These are phyloP conservation scores for Brachyptera risi DNA, from an alignment of 2,888 invertebrate genomes.

Conservation along the genomic window DNA sequence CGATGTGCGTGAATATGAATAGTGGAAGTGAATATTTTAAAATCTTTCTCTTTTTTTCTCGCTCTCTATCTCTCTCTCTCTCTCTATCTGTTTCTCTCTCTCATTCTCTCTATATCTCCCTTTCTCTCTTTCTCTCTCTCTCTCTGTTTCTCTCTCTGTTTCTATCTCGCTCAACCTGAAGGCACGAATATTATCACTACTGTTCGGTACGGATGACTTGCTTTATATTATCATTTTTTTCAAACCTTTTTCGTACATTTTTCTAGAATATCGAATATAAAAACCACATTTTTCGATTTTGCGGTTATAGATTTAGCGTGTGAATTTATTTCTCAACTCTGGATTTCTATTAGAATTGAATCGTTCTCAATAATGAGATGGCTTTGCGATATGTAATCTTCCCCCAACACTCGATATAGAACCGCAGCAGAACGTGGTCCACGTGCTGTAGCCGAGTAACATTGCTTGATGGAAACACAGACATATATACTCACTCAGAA, in stretches of 20 bases:
- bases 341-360: slow-evolving; percentile 14
- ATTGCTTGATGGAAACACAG: neutral
- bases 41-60: neutral
- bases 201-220: neutral
- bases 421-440: neutral
- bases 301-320: slow-evolving; percentile 1
- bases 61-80: no score
- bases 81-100: no score
- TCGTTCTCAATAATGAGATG: neutral
- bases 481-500: neutral
- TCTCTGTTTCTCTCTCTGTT: no score
- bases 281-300: slow-evolving; percentile 17
- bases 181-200: neutral
- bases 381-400: neutral
- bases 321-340: neutral
- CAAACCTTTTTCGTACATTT: neutral
- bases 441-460: no score
- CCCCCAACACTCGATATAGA: no score
- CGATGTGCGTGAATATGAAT: slow-evolving; percentile 12
- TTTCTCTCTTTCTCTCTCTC: no score
- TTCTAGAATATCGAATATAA: no score
- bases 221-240: neutral
- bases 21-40: slow-evolving; percentile 10
- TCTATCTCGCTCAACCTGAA: no score
- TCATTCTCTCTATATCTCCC: no score